Percentiles rank a stretch among this genome's conserved stretches.
phyloP scores from a whole-genome alignment of 1,140 invertebrate species.

The Hylaeus anthracinus region DNA sequence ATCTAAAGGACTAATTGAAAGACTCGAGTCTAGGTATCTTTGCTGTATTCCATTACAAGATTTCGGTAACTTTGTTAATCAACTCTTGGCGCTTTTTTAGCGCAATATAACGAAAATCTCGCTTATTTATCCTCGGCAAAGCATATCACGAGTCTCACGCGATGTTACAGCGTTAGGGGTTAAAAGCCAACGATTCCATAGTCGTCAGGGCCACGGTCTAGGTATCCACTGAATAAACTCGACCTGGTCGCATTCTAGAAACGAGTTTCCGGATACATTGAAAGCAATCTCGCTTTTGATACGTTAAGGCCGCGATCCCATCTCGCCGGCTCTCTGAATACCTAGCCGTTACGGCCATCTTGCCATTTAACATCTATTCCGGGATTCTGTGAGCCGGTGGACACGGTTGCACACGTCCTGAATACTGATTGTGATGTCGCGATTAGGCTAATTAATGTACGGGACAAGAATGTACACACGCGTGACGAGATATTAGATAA shows the following conservation, averaged over 20 bases:
- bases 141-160: too few relatives aligned
- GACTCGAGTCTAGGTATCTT: too few relatives aligned
- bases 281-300: slow-evolving; percentile 12
- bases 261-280: neutral
- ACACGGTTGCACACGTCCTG: neutral
- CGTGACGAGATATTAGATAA: slow-evolving; percentile 59
- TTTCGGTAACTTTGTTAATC: too few relatives aligned
- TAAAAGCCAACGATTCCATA: too few relatives aligned
- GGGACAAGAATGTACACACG: slow-evolving; percentile 44
- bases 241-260: neutral
- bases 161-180: too few relatives aligned
- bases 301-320: neutral
- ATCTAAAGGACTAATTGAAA: too few relatives aligned
- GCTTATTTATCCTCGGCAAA: too few relatives aligned
- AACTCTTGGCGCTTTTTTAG: too few relatives aligned
- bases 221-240: too few relatives aligned
- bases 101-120: too few relatives aligned
- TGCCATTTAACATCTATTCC: slow-evolving; percentile 30
- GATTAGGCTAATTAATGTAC: slow-evolving; percentile 55
- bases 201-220: too few relatives aligned
- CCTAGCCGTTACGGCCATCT: slow-evolving; percentile 3
- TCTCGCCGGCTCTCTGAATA: neutral
- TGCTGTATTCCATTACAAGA: too few relatives aligned
- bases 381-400: slow-evolving; percentile 1
- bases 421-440: slow-evolving; percentile 23